Conservation (phyloP, 2,797 vertebrate genomes). For the Sebastes jordani region DNA sequence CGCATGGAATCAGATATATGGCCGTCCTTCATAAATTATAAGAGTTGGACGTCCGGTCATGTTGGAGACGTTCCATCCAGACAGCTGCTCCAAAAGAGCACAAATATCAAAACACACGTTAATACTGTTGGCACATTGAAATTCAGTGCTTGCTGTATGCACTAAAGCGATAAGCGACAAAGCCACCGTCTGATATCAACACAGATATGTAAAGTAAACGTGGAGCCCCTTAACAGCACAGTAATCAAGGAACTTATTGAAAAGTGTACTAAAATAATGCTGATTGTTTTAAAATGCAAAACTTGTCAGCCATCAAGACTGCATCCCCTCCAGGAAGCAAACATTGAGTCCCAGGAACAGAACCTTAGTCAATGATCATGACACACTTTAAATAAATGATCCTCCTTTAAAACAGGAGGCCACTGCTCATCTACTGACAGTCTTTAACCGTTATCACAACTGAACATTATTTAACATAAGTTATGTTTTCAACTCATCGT, state of each 20-base stretch:
- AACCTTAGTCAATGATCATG: neutral
- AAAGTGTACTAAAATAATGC: neutral
- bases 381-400: neutral
- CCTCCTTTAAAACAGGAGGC: neutral
- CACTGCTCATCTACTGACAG: neutral
- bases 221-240: neutral
- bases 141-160: neutral
- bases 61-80: neutral
- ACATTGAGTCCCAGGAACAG: neutral
- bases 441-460: neutral
- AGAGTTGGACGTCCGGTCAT: neutral
- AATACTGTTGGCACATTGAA: neutral
- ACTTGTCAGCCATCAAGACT: neutral
- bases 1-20: neutral
- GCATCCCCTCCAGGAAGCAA: neutral
- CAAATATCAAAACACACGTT: neutral
- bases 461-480: neutral
- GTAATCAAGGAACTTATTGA: neutral
- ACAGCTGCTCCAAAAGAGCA: neutral
- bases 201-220: neutral
- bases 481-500: neutral
- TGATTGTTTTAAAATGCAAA: neutral
- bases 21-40: neutral
- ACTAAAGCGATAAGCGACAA: neutral
- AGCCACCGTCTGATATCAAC: neutral